phyloP scores from a whole-genome alignment of 2,113 vertebrate genomes.

The Epinephelus cyanopodus region DNA sequence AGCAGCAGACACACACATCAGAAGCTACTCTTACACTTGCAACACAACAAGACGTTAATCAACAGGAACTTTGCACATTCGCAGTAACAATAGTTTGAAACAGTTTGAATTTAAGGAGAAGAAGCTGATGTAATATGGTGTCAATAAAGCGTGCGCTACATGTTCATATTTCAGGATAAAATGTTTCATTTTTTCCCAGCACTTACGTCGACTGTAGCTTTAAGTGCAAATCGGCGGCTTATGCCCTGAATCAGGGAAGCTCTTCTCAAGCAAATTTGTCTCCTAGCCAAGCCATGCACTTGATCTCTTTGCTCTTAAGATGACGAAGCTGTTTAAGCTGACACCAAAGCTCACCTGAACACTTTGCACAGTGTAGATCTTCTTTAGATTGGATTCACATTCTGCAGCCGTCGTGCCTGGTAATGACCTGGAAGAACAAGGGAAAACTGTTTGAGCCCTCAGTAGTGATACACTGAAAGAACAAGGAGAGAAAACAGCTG shows the following conservation, averaged over 20 bases:
- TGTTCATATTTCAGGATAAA: slow-evolving; percentile 1
- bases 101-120: background rate
- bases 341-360: slow-evolving; percentile 88
- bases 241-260: slow-evolving; percentile 2
- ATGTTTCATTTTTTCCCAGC: background rate
- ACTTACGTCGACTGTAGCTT: background rate
- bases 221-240: background rate
- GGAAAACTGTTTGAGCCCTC: background rate
- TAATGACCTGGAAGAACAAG: slow-evolving; percentile 87
- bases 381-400: slow-evolving; percentile 95
- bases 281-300: slow-evolving; percentile 29
- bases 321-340: slow-evolving; percentile 2
- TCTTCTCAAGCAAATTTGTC: background rate
- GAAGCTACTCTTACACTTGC: background rate
- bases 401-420: slow-evolving; percentile 95
- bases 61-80: background rate
- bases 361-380: slow-evolving; percentile 94
- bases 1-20: background rate
- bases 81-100: background rate
- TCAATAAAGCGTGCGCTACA: background rate
- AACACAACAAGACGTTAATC: background rate
- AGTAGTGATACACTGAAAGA: background rate
- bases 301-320: slow-evolving; percentile 12
- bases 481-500: background rate
- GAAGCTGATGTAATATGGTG: background rate